A percentile compares a stretch with the other conserved stretches of the same genome.
Conservation (phyloP, 92 coral and sea anemone genomes). For the Porites cylindrica region DNA sequence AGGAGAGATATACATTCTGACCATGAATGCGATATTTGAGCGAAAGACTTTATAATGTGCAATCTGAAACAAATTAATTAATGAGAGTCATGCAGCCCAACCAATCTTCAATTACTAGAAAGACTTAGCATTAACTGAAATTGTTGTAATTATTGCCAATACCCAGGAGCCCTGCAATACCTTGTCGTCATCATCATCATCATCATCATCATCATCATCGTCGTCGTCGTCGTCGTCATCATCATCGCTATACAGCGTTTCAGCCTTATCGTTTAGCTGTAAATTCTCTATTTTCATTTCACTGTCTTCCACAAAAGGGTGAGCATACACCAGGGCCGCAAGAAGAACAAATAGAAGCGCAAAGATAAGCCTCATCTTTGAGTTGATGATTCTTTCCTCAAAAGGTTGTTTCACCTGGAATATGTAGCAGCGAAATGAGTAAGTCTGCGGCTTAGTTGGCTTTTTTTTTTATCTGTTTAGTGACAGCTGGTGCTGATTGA, state of each 20-base stretch:
- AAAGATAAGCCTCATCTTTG: conserved; percentile 20
- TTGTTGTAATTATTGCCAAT: neutral
- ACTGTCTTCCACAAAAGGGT: neutral
- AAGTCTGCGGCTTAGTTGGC: neutral
- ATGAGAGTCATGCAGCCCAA: no score
- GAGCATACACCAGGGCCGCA: neutral
- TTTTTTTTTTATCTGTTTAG: neutral
- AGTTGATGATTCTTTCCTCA: neutral
- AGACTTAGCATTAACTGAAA: no score
- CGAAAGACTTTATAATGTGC: no score
- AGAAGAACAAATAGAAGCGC: neutral
- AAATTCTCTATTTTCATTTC: neutral
- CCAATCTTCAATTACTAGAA: no score
- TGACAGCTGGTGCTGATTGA: neutral
- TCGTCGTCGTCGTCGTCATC: neutral
- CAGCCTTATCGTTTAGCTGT: neutral
- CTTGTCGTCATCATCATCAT: neutral
- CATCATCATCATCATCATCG: conserved; percentile 3
- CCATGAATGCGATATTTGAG: no score
- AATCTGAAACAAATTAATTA: no score
- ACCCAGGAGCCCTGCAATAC: no score
- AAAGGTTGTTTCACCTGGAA: neutral
- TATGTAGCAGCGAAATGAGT: neutral
- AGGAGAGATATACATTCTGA: no score
- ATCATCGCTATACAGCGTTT: neutral